Conservation (phyloP, 2,888 invertebrate species). For the Timema cristinae region DNA sequence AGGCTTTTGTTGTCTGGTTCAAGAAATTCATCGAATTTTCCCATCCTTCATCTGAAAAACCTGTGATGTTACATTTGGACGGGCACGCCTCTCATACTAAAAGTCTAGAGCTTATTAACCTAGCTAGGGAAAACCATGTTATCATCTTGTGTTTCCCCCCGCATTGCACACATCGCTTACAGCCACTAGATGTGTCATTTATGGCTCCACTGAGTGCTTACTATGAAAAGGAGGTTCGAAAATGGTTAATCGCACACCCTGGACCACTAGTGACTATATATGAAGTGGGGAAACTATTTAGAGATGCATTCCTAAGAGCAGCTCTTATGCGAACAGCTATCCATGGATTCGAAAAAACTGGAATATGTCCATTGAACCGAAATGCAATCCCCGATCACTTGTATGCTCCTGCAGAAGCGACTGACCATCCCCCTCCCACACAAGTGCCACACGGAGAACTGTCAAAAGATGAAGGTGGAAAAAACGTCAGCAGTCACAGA, state of each 20-base stretch:
- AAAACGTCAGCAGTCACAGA: too few relatives aligned
- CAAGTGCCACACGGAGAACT: too few relatives aligned
- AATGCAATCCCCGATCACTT: too few relatives aligned
- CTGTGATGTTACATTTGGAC: background rate
- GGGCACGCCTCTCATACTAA: background rate
- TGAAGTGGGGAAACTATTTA: background rate
- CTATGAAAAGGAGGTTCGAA: background rate
- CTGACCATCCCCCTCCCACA: too few relatives aligned
- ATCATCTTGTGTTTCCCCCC: background rate
- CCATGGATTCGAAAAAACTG: background rate
- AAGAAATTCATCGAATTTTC: constrained; percentile 15
- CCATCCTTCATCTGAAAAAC: constrained; percentile 21
- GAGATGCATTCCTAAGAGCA: background rate
- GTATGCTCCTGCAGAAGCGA: too few relatives aligned
- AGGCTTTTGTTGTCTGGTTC: background rate
- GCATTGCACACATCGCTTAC: constrained; percentile 5
- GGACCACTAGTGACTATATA: constrained; percentile 5
- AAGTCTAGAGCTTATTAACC: constrained; percentile 1
- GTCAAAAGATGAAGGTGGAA: too few relatives aligned
- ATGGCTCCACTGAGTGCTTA: background rate
- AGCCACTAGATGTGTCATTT: constrained; percentile 4
- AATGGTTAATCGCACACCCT: constrained; percentile 7
- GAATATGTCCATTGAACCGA: background rate
- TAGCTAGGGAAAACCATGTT: constrained; percentile 7
- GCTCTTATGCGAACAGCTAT: background rate